These are phyloP conservation scores for Chamaetylas fuelleborni DNA, from an alignment of 2,113 vertebrate species.

Conservation along the genomic window DNA sequence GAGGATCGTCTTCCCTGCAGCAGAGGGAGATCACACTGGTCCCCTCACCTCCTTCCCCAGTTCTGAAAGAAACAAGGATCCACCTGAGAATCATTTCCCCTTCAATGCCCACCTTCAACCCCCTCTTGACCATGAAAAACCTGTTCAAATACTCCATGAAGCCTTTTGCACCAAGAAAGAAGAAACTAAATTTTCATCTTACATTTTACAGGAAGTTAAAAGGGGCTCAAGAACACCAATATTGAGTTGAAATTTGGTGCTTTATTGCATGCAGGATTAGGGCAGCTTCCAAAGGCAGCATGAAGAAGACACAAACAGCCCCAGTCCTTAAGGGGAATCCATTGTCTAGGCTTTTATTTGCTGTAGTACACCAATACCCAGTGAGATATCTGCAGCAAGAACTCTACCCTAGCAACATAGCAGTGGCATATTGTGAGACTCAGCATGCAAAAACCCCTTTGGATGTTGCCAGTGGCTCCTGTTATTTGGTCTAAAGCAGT, in stretches of 20 bases:
- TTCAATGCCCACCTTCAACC: neutral
- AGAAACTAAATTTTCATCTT: neutral
- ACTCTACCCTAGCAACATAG: neutral
- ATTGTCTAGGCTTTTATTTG: conserved; percentile 9
- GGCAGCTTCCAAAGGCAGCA: neutral
- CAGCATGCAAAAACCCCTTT: neutral
- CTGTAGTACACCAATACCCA: neutral
- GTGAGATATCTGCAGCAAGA: neutral
- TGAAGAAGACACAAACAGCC: neutral
- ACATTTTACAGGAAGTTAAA: neutral
- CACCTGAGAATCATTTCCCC: neutral
- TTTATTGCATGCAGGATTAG: neutral
- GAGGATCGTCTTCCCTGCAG: neutral
- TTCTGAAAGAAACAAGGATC: neutral
- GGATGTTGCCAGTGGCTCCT: neutral
- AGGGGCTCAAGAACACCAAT: neutral
- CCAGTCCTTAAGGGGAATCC: neutral
- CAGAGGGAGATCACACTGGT: neutral
- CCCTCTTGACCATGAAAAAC: neutral
- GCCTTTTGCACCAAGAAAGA: neutral
- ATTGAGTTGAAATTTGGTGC: neutral
- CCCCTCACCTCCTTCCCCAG: neutral
- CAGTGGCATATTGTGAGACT: neutral
- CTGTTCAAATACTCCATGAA: neutral
- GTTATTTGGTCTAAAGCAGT: neutral